phyloP scores from a whole-genome alignment of 2,113 vertebrate species.

The Sebastes fasciatus region DNA sequence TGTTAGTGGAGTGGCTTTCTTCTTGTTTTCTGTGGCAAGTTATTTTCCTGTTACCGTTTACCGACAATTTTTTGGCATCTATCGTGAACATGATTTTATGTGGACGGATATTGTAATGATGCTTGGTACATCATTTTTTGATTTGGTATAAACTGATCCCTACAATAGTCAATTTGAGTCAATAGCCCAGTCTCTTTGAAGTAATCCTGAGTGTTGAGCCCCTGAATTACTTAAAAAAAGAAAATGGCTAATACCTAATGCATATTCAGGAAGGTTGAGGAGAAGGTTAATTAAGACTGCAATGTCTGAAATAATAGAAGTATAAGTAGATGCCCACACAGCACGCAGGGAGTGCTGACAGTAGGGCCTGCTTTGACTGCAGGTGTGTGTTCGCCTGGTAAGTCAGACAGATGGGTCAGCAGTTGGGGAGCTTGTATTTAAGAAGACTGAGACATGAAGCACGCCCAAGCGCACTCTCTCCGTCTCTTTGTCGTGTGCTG shows the following conservation, averaged over 20 bases:
- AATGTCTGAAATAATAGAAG: slow-evolving; percentile 19
- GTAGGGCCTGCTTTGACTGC: slow-evolving; percentile 27
- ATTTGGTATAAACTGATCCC: neutral
- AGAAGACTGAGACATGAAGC: slow-evolving; percentile 54
- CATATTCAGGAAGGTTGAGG: slow-evolving; percentile 3
- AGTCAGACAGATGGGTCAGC: slow-evolving; percentile 67
- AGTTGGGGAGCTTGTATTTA: slow-evolving; percentile 57
- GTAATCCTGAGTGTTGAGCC: neutral
- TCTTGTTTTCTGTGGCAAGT: neutral
- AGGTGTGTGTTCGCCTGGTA: slow-evolving; percentile 48
- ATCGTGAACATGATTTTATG: neutral
- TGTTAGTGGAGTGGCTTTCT: neutral
- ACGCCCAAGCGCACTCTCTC: slow-evolving; percentile 11
- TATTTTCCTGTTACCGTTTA: neutral
- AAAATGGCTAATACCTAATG: neutral
- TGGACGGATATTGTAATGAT: neutral
- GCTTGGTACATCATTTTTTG: neutral
- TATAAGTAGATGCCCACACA: slow-evolving; percentile 11
- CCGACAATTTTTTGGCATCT: neutral
- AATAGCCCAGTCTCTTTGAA: neutral
- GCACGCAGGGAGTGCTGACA: slow-evolving; percentile 41
- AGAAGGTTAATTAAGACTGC: slow-evolving; percentile 46
- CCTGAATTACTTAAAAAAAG: neutral
- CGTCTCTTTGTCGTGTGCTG: slow-evolving; percentile 20
- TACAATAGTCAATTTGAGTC: neutral